Evolutionary conservation across 2,888 invertebrate genomes (phyloP), one percentile per base, ranked within the genome.

Genomic region (Pseudeuparius sepicola): DNA sequence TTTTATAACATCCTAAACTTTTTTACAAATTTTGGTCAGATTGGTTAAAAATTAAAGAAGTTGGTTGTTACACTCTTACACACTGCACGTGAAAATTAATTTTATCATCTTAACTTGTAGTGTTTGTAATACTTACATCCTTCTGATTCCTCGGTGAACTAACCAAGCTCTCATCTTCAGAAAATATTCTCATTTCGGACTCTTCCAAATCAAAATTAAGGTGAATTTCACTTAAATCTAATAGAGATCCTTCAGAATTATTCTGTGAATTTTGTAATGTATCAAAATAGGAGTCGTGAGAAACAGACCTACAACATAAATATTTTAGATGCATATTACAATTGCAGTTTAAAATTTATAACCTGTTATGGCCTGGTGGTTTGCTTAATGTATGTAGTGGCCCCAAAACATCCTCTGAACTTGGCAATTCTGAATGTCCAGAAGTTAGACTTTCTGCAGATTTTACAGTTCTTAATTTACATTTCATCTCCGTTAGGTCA

Each of bases 281-380:
- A 68, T 90, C 89, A 65, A 92, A 92, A 64, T 92, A 92, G 1
- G 90, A 92, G 60, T 92, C 92, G 61, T 92, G 90, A 0, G 89
- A 89, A 1, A 89, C 85, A 1, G 89, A 89, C 29, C 79, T 71
- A 45, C 25, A 24, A 28, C 25, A 14, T 10, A 20, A 29, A 30
- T 25, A 17, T 34, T 28, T 36, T 14, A 31, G 16, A 12, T 16
- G 14, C n/a, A 20, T 20, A 20, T 7, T 20, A 20, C 7, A 20
- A n/a, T 20, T n/a, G n/a, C 20, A 20, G 6, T 11, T 7, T 24
- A 35, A 32, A 13, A 9, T 10, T 20, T 4, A n/a, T 25, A 47
- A 58, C 49, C 70, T 61, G 48, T 68, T 70, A 46, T 71, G 71
- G 3, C 70, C 70, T 49, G 66, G 64, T 1, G 67, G 64, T 50